These are phyloP conservation scores for Plebejus melissa DNA, from an alignment of 2,888 invertebrate genomes.

Conservation along the genomic window DNA sequence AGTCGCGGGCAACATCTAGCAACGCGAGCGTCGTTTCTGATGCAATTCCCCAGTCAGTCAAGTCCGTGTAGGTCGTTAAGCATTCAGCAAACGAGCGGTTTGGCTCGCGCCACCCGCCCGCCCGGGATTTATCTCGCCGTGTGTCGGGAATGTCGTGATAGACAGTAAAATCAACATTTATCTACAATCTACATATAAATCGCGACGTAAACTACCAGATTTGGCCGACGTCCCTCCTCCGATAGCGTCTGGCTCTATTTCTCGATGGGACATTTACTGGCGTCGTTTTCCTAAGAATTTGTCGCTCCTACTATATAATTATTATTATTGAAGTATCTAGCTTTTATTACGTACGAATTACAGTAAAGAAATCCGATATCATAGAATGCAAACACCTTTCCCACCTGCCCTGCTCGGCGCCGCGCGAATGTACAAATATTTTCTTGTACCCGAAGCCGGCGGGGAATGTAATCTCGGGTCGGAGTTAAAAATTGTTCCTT, in stretches of 20 bases:
- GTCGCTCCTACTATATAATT: neutral
- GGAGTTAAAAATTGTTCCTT: constrained; percentile 22
- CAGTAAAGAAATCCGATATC: neutral
- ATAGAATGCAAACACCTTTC: neutral
- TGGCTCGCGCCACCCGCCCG: neutral
- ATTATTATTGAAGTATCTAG: neutral
- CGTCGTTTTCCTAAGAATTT: neutral
- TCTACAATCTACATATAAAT: constrained; percentile 10
- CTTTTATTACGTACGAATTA: neutral
- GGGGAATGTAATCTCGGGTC: constrained; percentile 7
- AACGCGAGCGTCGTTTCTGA: neutral
- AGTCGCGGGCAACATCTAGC: neutral
- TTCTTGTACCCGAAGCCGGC: neutral
- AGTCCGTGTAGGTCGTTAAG: neutral
- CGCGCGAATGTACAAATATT: neutral
- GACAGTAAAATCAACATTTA: constrained; percentile 18
- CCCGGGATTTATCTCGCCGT: neutral
- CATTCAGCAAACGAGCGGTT: neutral
- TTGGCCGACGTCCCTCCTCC: neutral
- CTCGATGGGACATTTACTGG: neutral
- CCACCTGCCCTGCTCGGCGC: neutral
- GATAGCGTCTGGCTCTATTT: neutral
- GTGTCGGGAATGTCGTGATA: neutral
- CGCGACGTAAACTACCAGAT: neutral
- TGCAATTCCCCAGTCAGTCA: neutral